A percentile compares a stretch with the other conserved stretches of the same genome.
phyloP scores from a whole-genome alignment of 2,888 invertebrate species.

The Ichneumoninae sp. region DNA sequence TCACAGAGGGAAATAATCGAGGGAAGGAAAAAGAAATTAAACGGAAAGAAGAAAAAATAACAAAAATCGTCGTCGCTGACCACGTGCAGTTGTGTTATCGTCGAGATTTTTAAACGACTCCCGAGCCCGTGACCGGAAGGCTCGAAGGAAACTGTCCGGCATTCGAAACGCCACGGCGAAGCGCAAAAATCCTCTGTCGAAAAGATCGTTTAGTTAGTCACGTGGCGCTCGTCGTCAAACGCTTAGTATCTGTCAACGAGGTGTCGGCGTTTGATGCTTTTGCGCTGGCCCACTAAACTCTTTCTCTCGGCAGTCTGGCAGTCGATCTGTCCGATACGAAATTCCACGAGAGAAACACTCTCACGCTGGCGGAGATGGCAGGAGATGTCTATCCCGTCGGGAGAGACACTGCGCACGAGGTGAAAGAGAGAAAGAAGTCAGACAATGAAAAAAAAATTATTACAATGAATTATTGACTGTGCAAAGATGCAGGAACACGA shows the following conservation, averaged over 20 bases:
- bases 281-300: constrained; percentile 1
- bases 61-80: constrained; percentile 48
- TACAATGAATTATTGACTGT: constrained; percentile 21
- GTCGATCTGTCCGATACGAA: constrained; percentile 33
- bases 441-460: constrained; percentile 1
- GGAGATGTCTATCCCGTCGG: not conserved
- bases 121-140: not conserved
- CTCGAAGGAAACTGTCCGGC: not conserved
- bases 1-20: not conserved
- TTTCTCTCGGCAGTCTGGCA: constrained; percentile 14
- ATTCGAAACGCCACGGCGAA: not conserved
- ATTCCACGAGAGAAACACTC: constrained; percentile 48
- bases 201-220: constrained; percentile 59
- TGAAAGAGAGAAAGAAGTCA: constrained; percentile 7
- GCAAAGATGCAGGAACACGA: not conserved
- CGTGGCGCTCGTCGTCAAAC: constrained; percentile 63
- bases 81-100: constrained; percentile 7
- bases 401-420: constrained; percentile 27
- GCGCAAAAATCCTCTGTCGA: constrained; percentile 19
- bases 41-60: constrained; percentile 3
- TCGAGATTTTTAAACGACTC: constrained; percentile 29
- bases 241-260: constrained; percentile 63
- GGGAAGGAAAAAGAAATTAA: not conserved
- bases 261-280: constrained; percentile 17
- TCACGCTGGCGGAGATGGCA: constrained; percentile 36